Conservation (phyloP, 2,797 vertebrate genomes). For the Lycodopsis pacificus region DNA sequence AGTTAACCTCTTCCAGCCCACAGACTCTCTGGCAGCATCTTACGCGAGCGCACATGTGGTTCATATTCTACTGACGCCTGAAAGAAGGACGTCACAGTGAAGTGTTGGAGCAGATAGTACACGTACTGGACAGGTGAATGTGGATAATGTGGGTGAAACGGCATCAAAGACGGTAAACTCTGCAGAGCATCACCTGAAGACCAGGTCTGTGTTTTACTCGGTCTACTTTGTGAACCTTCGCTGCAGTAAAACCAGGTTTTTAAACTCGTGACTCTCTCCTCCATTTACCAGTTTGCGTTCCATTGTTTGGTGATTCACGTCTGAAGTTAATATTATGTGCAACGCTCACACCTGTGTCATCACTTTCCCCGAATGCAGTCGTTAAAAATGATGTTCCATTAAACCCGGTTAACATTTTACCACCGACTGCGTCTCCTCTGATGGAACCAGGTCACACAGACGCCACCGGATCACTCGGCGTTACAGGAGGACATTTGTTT, state of each 20-base stretch:
- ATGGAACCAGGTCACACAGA: background rate
- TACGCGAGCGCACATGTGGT: too few relatives aligned
- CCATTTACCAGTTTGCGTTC: too few relatives aligned
- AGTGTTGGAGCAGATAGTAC: too few relatives aligned
- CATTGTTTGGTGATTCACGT: background rate
- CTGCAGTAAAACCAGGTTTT: background rate
- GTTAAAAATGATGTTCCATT: background rate
- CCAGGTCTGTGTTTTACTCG: background rate
- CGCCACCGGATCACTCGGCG: slow-evolving; percentile 31
- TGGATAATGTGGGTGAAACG: slow-evolving; percentile 23
- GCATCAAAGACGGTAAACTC: background rate
- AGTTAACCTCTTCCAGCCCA: slow-evolving; percentile 15
- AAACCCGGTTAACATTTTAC: background rate
- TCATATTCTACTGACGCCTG: background rate
- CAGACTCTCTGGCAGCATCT: too few relatives aligned
- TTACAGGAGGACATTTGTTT: slow-evolving; percentile 49
- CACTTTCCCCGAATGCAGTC: background rate
- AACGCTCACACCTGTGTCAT: background rate
- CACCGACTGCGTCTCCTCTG: background rate
- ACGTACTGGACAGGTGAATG: background rate
- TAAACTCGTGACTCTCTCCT: background rate
- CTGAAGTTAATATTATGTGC: background rate
- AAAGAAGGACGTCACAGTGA: background rate
- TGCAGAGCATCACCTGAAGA: background rate
- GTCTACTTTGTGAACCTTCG: background rate